phyloP scores from a whole-genome alignment of 2,113 vertebrate genomes.

The Odocoileus virginianus region DNA sequence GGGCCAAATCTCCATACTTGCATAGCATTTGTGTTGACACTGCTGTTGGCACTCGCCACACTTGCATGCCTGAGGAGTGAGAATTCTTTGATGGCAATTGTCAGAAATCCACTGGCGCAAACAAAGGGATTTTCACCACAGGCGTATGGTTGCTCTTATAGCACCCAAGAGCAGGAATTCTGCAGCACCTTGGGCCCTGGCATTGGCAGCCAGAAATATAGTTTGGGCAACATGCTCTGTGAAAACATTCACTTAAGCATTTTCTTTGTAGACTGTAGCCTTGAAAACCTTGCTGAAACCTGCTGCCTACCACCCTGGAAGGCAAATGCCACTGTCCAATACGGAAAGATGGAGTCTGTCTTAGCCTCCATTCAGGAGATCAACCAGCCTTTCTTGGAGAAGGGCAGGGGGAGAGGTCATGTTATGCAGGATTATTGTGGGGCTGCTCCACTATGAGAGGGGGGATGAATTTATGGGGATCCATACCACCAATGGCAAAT shows the following conservation, averaged over 20 bases:
- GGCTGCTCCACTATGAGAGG: background rate
- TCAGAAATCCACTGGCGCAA: background rate
- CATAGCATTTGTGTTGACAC: background rate
- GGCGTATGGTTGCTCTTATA: background rate
- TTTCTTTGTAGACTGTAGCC: background rate
- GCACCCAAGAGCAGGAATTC: background rate
- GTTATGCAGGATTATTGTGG: background rate
- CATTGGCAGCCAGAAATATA: background rate
- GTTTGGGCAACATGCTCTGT: background rate
- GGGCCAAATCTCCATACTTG: too few relatives aligned
- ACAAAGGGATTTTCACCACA: background rate
- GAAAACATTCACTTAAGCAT: background rate
- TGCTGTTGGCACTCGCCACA: background rate
- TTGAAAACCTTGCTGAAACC: background rate
- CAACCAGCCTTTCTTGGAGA: background rate
- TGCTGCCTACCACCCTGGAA: background rate
- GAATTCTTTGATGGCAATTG: background rate
- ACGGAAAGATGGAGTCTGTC: background rate
- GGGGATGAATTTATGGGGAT: background rate
- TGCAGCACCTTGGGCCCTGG: background rate
- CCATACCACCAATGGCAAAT: background rate
- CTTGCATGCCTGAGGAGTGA: background rate
- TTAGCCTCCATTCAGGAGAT: background rate
- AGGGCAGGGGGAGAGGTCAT: too few relatives aligned
- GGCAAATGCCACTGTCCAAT: background rate